A percentile compares a stretch with the other conserved stretches of the same genome.
These are phyloP conservation scores for Corythornis vintsioides DNA, from an alignment of 2,113 vertebrate genomes.

Conservation along the genomic window DNA sequence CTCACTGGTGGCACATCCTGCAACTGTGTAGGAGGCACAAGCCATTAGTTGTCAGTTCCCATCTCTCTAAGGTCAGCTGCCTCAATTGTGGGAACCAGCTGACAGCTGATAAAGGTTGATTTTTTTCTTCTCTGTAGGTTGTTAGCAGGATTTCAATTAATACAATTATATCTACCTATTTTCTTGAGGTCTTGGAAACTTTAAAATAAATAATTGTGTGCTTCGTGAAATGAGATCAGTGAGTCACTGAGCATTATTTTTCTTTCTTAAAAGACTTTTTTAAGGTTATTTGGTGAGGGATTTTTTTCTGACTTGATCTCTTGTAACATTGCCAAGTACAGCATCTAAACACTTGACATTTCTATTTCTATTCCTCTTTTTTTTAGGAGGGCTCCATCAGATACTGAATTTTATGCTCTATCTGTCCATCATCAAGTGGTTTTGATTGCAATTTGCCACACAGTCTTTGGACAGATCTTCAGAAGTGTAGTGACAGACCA, in stretches of 20 bases:
- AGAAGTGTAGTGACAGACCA: not conserved
- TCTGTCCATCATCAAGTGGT: not conserved
- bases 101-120: slow-evolving; percentile 38
- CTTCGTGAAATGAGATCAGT: not conserved
- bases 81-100: not conserved
- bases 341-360: not conserved
- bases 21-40: slow-evolving; percentile 23
- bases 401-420: not conserved
- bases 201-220: not conserved
- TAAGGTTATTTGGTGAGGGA: not conserved
- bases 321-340: not conserved
- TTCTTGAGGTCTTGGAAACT: slow-evolving; percentile 8
- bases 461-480: not conserved
- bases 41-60: slow-evolving; percentile 49
- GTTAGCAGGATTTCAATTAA: slow-evolving; percentile 30
- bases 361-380: not conserved
- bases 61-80: slow-evolving; percentile 41
- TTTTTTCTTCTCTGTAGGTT: slow-evolving; percentile 2
- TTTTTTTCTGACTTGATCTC: not conserved
- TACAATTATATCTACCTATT: slow-evolving; percentile 33
- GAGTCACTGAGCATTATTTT: not conserved
- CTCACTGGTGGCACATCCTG: not conserved
- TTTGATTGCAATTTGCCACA: not conserved
- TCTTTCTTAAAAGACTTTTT: not conserved
- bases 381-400: not conserved